Percentiles rank a stretch among this genome's conserved stretches.
phyloP scores from a whole-genome alignment of 1,140 invertebrate genomes.

The Drosophila bocqueti region DNA sequence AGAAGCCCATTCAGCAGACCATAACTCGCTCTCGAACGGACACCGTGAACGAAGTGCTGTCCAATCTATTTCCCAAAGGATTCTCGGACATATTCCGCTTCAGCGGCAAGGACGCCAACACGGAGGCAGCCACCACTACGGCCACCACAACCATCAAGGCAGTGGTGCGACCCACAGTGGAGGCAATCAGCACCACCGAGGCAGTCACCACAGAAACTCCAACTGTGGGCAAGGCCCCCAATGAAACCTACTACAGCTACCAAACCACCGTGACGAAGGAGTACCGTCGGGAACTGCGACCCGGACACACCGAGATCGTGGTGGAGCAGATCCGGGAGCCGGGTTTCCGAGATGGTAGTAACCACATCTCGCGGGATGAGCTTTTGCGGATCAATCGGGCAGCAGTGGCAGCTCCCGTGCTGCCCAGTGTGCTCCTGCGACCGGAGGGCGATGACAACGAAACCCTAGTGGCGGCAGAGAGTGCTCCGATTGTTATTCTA shows the following conservation, averaged over 20 bases:
- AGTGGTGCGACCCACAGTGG: slow-evolving; percentile 23
- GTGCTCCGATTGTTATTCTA: slow-evolving; percentile 74
- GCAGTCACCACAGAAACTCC: not conserved
- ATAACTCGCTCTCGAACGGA: slow-evolving; percentile 45
- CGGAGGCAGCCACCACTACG: slow-evolving; percentile 32
- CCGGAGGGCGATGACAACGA: slow-evolving; percentile 61
- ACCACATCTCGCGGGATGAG: slow-evolving; percentile 70
- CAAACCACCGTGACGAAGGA: slow-evolving; percentile 73
- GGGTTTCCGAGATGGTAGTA: slow-evolving; percentile 62
- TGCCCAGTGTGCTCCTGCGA: slow-evolving; percentile 71
- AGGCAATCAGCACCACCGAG: slow-evolving; percentile 6
- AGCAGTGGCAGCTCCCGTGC: slow-evolving; percentile 66
- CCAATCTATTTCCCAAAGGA: slow-evolving; percentile 77
- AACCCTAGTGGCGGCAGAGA: slow-evolving; percentile 64
- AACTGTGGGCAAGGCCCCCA: not conserved
- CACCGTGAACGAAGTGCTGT: slow-evolving; percentile 76
- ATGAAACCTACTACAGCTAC: slow-evolving; percentile 68
- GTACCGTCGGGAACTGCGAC: slow-evolving; percentile 65
- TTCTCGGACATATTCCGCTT: slow-evolving; percentile 81
- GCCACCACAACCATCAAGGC: slow-evolving; percentile 47
- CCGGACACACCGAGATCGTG: slow-evolving; percentile 76
- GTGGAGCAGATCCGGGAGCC: slow-evolving; percentile 65
- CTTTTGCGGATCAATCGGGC: slow-evolving; percentile 76
- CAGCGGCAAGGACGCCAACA: slow-evolving; percentile 54
- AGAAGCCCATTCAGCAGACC: slow-evolving; percentile 32